Evolutionary conservation across 2,888 invertebrate genomes (phyloP), one percentile per base, ranked within the genome.

Genomic region (Lepas anatifera): DNA sequence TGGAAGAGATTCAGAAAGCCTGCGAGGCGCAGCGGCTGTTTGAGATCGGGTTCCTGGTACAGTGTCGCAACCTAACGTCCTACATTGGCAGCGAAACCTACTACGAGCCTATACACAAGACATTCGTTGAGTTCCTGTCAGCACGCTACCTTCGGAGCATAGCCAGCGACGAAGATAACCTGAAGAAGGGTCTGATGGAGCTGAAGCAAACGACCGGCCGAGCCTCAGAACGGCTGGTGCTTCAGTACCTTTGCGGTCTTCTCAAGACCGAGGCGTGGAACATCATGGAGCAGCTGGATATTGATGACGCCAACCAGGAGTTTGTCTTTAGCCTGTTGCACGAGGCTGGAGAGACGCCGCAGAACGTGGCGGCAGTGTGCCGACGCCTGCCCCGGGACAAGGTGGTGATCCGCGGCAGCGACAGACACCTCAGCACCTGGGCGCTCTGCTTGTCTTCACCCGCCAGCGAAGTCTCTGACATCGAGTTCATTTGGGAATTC

Each of bases 161-260:
- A 29, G 13, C 22, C 27, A 3, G 10, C 27, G 43, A 43, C 11
- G 32, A 43, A 25, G n/a, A 29, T 25, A 18, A 3, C 11, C 72
- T 73, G 94, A 73, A 95, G 95, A 80, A 96, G 95, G 89, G 94
- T 93, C 41, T 85, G 96, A 68, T 87, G 89, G 76, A 96, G 95
- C 79, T 88, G 89, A 0, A 87, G 89, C 50, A 87, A 90, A 2
- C 96, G 96, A 81, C 92, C 96, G 77, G 87, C 89, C 76, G 96
- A 96, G 80, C 82, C 96, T 41, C 96, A 96, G 79, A 78, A 80
- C 78, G 90, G 92, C 72, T 92, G 93, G 80, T 95, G 96, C 18
- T 96, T 96, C 81, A 94, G 90, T 77, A 95, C 95, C 78, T 94
- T 96, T 76, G 95, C 95, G 78, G 93, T 94, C 82, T 95, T 96